Evolutionary conservation across 2,113 vertebrate genomes (phyloP).

Genomic region (Zosterops hypoxanthus): DNA sequence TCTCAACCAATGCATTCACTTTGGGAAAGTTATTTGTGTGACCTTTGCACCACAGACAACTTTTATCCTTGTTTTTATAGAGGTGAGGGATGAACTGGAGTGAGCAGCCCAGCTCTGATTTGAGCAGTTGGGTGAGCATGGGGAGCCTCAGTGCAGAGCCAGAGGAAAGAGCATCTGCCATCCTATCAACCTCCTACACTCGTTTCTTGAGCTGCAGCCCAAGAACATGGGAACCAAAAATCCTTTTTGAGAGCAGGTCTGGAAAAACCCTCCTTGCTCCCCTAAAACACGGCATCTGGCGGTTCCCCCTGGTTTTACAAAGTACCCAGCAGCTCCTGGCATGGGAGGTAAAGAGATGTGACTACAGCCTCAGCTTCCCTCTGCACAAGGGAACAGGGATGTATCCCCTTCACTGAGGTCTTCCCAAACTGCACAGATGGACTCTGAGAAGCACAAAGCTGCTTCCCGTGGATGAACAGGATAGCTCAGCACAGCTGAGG

Average conservation of each 20-base stretch:
- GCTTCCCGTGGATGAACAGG: accelerated
- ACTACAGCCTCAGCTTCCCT: background rate
- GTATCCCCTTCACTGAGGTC: background rate
- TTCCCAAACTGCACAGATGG: accelerated
- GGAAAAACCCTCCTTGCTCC: background rate
- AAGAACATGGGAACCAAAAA: background rate
- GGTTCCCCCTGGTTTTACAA: background rate
- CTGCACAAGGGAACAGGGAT: no score
- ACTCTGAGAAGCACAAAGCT: background rate
- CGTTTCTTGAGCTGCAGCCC: background rate
- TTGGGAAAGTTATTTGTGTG: background rate
- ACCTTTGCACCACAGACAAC: background rate
- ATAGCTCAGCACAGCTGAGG: background rate
- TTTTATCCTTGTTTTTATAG: background rate
- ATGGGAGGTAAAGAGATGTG: accelerated
- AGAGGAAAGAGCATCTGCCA: background rate
- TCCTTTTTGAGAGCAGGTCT: background rate
- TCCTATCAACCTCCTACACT: accelerated
- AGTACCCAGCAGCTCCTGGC: background rate
- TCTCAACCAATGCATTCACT: background rate
- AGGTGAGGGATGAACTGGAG: background rate
- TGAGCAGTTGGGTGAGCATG: background rate
- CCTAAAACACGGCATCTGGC: background rate
- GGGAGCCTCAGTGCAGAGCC: background rate
- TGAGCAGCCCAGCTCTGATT: background rate